Percentiles rank a stretch among this genome's conserved stretches.
Evolutionary conservation across 2,113 vertebrate genomes (phyloP).

Genomic region (Hippocampus abdominalis): DNA sequence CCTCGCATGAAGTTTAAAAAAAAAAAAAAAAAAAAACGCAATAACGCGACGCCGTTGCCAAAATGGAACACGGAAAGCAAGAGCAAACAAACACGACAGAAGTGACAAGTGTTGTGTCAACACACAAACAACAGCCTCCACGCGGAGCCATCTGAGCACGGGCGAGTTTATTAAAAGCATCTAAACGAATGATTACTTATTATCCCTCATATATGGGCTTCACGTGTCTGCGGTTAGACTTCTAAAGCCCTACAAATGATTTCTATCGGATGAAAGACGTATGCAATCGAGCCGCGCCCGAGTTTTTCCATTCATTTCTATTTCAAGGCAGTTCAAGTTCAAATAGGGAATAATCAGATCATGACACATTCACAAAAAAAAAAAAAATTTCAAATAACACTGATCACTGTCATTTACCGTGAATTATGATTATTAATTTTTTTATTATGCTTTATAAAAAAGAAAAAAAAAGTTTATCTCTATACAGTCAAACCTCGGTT

Average conservation of each 20-base stretch:
- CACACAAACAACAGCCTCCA: constrained; percentile 71
- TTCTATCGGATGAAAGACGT: constrained; percentile 12
- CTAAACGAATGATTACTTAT: constrained; percentile 48
- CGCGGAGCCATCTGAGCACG: constrained; percentile 62
- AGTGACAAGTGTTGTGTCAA: constrained; percentile 79
- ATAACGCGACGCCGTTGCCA: constrained; percentile 71
- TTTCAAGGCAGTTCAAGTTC: background rate
- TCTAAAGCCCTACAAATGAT: constrained; percentile 32
- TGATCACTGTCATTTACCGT: no score
- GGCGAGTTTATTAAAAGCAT: constrained; percentile 64
- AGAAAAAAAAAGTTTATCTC: no score
- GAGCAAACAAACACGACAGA: constrained; percentile 77
- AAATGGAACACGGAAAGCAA: constrained; percentile 69
- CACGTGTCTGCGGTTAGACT: constrained; percentile 22
- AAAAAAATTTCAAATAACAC: no score
- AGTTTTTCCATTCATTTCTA: background rate
- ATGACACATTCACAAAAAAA: no score
- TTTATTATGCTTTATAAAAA: no score
- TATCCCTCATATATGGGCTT: constrained; percentile 5
- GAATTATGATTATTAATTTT: no score
- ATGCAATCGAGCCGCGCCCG: constrained; percentile 1
- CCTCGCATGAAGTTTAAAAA: constrained; percentile 75
- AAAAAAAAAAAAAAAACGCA: constrained; percentile 68
- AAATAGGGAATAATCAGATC: background rate
- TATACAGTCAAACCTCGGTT: no score